phyloP scores from a whole-genome alignment of 2,888 invertebrate genomes.

The Caenorhabditis sp. region DNA sequence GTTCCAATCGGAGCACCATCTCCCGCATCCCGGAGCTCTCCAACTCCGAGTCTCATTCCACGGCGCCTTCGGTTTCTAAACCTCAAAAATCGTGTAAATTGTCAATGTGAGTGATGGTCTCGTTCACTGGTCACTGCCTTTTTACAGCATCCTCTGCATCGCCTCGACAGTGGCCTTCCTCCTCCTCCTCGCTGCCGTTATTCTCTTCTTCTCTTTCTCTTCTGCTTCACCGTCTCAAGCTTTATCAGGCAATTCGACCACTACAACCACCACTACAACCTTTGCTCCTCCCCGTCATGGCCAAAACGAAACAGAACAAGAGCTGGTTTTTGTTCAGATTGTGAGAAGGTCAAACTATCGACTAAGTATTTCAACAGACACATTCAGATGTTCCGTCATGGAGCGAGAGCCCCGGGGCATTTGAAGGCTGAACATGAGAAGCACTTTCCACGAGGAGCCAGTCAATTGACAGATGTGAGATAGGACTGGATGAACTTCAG shows the following conservation, averaged over 20 bases:
- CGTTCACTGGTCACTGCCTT: background rate
- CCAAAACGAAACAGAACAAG: background rate
- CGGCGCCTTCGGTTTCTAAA: too few species aligned
- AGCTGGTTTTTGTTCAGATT: conserved; percentile 12
- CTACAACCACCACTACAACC: background rate
- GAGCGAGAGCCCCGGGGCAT: conserved; percentile 8
- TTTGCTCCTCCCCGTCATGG: background rate
- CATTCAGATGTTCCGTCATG: conserved; percentile 37
- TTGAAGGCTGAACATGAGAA: background rate
- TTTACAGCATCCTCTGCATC: conserved; percentile 6
- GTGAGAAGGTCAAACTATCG: conserved; percentile 7
- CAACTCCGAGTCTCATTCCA: too few species aligned
- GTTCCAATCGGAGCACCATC: too few species aligned
- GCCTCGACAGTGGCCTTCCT: background rate
- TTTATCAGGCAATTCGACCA: background rate
- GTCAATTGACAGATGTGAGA: conserved; percentile 23
- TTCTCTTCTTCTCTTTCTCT: background rate
- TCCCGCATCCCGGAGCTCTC: too few species aligned
- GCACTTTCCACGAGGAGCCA: conserved; percentile 5
- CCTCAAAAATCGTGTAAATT: too few species aligned
- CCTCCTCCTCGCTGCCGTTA: background rate
- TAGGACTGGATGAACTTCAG: background rate
- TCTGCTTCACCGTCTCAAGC: background rate
- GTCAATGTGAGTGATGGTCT: background rate
- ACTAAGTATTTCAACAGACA: background rate